Evolutionary conservation across 2,113 vertebrate genomes (phyloP).

Genomic region (Benitochromis conjunctus): DNA sequence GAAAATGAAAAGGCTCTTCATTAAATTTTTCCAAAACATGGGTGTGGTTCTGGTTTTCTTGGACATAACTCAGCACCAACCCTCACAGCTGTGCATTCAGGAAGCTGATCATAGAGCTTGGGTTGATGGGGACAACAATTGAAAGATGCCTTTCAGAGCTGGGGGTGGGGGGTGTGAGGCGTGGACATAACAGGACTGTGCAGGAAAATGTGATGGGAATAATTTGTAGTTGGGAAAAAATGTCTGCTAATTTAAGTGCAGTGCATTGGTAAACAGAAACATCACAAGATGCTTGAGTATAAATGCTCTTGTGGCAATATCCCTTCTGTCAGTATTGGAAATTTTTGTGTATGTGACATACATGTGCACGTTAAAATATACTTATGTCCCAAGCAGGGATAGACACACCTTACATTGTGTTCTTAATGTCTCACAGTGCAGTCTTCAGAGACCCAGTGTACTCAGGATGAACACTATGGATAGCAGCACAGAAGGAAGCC

Average conservation of each 20-base stretch:
- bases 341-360: constrained; percentile 57
- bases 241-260: constrained; percentile 46
- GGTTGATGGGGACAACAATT: constrained; percentile 59
- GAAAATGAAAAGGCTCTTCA: constrained; percentile 16
- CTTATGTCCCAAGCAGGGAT: constrained; percentile 56
- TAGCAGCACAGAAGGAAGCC: constrained; percentile 71
- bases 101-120: constrained; percentile 67
- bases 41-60: constrained; percentile 25
- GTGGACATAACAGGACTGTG: constrained; percentile 42
- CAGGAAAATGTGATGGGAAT: constrained; percentile 33
- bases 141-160: constrained; percentile 50
- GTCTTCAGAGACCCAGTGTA: constrained; percentile 70
- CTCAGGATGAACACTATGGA: constrained; percentile 64
- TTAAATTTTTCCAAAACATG: constrained; percentile 7
- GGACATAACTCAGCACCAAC: constrained; percentile 49
- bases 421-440: constrained; percentile 73
- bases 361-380: constrained; percentile 65
- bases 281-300: constrained; percentile 52
- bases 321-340: constrained; percentile 51
- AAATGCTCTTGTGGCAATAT: constrained; percentile 49
- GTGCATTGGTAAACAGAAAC: constrained; percentile 57
- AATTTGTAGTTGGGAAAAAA: constrained; percentile 40
- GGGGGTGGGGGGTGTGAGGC: background rate
- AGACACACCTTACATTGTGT: constrained; percentile 62
- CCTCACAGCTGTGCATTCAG: constrained; percentile 47